Evolutionary conservation across 2,888 invertebrate genomes (phyloP), one percentile per base, ranked within the genome.

Genomic region (Acleris sparsana): DNA sequence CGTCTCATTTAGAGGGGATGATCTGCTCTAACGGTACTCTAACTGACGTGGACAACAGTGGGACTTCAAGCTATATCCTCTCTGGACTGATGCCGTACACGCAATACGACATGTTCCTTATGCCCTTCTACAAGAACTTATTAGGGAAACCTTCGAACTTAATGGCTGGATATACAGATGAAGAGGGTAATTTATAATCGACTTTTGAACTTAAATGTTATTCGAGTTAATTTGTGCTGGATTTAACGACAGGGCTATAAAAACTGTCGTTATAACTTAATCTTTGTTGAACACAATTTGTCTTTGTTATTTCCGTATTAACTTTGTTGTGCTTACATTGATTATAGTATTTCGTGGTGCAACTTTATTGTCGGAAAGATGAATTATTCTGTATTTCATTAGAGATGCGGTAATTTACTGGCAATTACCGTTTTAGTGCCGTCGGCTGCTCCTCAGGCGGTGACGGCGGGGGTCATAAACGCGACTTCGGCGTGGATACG

Each of bases 121-220:
- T 97, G 78, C 98, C 98, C 0, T 98, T 97, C 86, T 97, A 96
- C 85, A 96, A 96, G 83, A 96, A 95, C 72, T 94, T 97, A 69
- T 95, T 99, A 80, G 99, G 99, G 5, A 97, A 97, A 79, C 98
- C 98, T 13, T 98, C 98, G 62, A 99, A 99, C 91, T 96, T 97
- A 6, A 96, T 97, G 89, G 93, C 96, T 16, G 96, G 96, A 22
- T 95, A 95, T 72, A 98, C 98, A 0, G 93, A 96, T 69, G 98
- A 98, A 90, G 98, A 98, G 84, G 95, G 94, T 94, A 80, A 89
- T 88, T 67, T 51, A 17, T 16, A 29, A 53, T 63, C 49, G 20
- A 18, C 18, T 33, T 58, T 62, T 46, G 46, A 17, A 43, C 13
- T 5, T 43, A 44, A 61, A 43, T 46, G 39, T 39, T 39, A 39